Percentiles rank a stretch among this genome's conserved stretches.
These are phyloP conservation scores for Todiramphus saurophagus DNA, from an alignment of 2,113 vertebrate genomes.

Conservation along the genomic window DNA sequence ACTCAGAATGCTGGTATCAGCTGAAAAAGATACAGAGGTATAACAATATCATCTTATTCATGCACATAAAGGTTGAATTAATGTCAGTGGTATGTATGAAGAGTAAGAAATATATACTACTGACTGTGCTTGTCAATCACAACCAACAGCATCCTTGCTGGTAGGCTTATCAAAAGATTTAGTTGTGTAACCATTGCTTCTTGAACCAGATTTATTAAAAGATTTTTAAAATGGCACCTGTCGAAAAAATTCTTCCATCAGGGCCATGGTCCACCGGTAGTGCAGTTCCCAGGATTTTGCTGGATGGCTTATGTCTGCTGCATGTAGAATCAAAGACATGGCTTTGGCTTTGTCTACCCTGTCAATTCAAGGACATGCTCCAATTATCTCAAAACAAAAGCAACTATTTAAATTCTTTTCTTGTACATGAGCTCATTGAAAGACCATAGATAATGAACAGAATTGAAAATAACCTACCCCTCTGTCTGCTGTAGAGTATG, in stretches of 20 bases:
- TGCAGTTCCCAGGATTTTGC: conserved; percentile 92
- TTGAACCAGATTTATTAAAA: conserved; percentile 9
- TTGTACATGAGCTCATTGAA: conserved; percentile 5
- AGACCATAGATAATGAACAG: background rate
- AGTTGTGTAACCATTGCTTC: background rate
- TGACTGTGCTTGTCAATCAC: conserved; percentile 11
- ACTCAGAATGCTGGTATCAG: conserved; percentile 13
- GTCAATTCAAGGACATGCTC: conserved; percentile 70
- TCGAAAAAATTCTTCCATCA: conserved; percentile 96
- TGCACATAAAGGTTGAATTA: background rate
- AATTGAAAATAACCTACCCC: conserved; percentile 78
- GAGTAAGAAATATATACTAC: background rate
- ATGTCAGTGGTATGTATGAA: conserved; percentile 12
- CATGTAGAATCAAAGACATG: conserved; percentile 93
- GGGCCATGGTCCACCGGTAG: conserved; percentile 89
- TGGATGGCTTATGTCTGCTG: conserved; percentile 96
- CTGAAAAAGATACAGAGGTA: conserved; percentile 28
- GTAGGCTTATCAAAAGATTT: background rate
- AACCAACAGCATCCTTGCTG: background rate
- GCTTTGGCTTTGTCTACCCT: conserved; percentile 95
- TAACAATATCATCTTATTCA: conserved; percentile 29
- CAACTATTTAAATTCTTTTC: conserved; percentile 22
- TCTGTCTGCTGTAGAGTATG: conserved; percentile 89
- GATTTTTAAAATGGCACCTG: conserved; percentile 80
- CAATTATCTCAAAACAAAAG: conserved; percentile 57